Base-by-base conservation (phyloP, 1,140 invertebrate genomes). In the Idris sp. region DNA sequence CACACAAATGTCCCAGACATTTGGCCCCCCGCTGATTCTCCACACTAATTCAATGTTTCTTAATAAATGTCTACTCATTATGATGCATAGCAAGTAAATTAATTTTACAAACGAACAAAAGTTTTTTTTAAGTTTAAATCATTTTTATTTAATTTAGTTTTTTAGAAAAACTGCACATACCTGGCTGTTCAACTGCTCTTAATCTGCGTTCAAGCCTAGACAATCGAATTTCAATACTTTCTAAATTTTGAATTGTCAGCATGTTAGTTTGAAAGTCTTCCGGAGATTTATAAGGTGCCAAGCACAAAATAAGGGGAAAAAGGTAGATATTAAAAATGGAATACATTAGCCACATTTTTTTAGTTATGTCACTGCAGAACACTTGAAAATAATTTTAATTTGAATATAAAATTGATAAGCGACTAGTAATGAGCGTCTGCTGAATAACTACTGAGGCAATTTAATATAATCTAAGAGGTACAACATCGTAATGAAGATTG, bases 181-280 rank as follows among this genome's bases (percentile, higher is more conserved):
- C 89, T 58, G 93, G 90, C 82, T 94, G 92, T 84, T 94, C 93
- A 61, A 94, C 90, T 0, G 93, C 92, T 59, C 91, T 85, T 6
- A 94, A 79, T 46, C 92, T 84, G 54, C 91, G 88, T 72, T 94
- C 93, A 11, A 94, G 83, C 11, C 80, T 80, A 0, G 84, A 84
- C 3, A 87, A 30, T 44, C 83, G 72, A 4, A 59, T 75, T 59
- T 86, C 80, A 9, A 86, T 74, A 14, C 83, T 83, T 40, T 84
- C 80, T 15, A 85, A 48, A 35, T 49, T 43, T n/a, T 40, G 56
- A 6, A 61, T 18, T 8, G 28, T 41, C n/a, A 59, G 40, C 11
- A 44, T 51, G 31, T 33, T 38, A 8, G 53, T 4, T 40, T 79
- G 61, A 31, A 43, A 18, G 31, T 67, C 28, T 13, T 59, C 30